Evolutionary conservation across 2,888 invertebrate species (phyloP), one percentile per base, ranked within the genome.

Genomic region (Chirona hameri): DNA sequence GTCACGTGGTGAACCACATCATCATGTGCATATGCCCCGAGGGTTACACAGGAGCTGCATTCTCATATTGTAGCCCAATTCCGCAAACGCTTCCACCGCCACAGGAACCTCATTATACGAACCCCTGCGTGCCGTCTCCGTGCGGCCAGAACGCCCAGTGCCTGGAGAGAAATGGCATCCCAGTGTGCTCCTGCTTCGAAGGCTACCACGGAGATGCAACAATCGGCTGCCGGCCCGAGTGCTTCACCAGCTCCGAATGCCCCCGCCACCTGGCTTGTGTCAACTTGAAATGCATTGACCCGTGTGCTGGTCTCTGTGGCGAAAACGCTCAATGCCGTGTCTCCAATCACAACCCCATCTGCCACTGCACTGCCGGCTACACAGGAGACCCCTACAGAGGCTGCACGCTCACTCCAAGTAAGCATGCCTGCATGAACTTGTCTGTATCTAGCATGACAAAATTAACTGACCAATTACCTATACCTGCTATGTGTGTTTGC

Each of bases 71-170:
- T 87, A 46, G 31, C 27, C 76, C 76, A 15, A 21, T 82, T 21
- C 76, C 81, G 65, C 81, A 76, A 76, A 76, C 93, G 83, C 21
- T 5, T 14, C 76, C 76, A 39, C 76, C 69, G 60, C 89, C 88
- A 15, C n/a, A 24, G 4, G 39, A 76, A 39, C 76, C 76, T 0
- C 21, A 31, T 7, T 76, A 76, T 90, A 27, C 89, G 82, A 90
- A 79, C 79, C 83, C 83, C 5, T 95, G 95, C 87, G 93, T 94
- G 87, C 95, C 95, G 82, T 95, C 94, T 48, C 95, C 95, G 0
- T 96, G 96, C 87, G 96, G 96, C 69, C 89, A 93, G 0, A 96
- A 96, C 87, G 95, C 96, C 4, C 89, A 94, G 87, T 93, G 95
- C 88, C 91, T 93, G 87, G 91, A 93, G 84, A 93, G 94, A 86